Base-by-base conservation (phyloP, 2,113 vertebrate species). In the Forbesichthys agassizii region DNA sequence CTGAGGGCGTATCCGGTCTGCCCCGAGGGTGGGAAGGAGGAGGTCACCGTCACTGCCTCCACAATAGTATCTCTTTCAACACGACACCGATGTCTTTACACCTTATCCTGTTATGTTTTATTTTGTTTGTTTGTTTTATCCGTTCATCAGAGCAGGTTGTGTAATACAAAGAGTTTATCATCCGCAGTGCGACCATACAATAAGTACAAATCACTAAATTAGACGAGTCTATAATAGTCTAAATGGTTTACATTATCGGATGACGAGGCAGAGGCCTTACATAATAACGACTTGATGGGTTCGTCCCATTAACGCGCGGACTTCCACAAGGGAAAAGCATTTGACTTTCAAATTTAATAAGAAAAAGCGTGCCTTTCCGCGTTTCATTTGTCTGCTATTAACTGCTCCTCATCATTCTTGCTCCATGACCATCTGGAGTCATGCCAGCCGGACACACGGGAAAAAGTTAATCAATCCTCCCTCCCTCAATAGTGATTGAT, bases 321-420 rank as follows among this genome's bases (percentile, higher is more conserved):
- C 91, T 95, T 95, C 93, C 94, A 90, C 87, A 86, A 84, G 86
- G 91, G 89, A 91, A 92, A 95, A 95, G 94, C 91, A 96, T 97
- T 96, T 95, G 94, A 96, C 95, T 96, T 96, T 97, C 94, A 96
- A 94, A 96, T 98, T 94, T 96, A 96, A 98, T 96, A 96, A 80
- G 70, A 96, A 96, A 93, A 93, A 92, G 93, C 92, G 93, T 92
- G 93, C 93, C 96, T 95, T 95, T 96, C 96, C 96, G 93, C 82
- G 90, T 95, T 95, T 95, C 95, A 95, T 94, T 96, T 95, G 94
- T 94, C 94, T 94, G 92, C 94, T 96, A 94, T 95, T 95, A 95
- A 94, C 93, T 94, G 93, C 92, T 93, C 95, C 93, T 93, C 95
- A 92, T 94, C 93, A 90, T 92, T 91, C 93, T 91, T 58, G 57